A percentile compares a stretch with the other conserved stretches of the same genome.
phyloP scores from a whole-genome alignment of 2,797 vertebrate genomes.

The Acanthurus leucopareius region DNA sequence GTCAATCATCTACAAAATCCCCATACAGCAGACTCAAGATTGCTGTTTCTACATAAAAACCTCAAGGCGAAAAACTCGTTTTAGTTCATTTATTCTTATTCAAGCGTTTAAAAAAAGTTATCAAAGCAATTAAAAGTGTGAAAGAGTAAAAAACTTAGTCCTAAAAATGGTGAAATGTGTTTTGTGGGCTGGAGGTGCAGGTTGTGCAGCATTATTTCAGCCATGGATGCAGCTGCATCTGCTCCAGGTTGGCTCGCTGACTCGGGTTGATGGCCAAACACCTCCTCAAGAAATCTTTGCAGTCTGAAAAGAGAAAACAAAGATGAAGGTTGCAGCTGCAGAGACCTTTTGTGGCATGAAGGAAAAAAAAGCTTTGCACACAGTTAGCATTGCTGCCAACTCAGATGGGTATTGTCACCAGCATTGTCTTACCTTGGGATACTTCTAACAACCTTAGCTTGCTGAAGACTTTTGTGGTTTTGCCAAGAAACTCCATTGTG shows the following conservation, averaged over 20 bases:
- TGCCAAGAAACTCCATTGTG: not conserved
- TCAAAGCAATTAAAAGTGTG: too few species aligned
- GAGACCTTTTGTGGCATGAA: not conserved
- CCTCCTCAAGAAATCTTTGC: not conserved
- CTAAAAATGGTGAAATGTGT: too few species aligned
- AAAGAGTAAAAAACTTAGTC: too few species aligned
- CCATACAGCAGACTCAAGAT: too few species aligned
- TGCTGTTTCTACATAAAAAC: too few species aligned
- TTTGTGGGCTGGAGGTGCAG: too few species aligned
- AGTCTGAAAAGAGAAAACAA: not conserved
- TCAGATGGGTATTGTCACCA: not conserved
- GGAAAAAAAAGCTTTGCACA: not conserved
- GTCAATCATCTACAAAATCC: too few species aligned
- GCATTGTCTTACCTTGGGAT: not conserved
- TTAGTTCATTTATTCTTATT: too few species aligned
- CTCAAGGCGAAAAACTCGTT: too few species aligned
- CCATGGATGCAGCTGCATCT: constrained; percentile 9
- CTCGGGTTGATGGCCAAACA: not conserved
- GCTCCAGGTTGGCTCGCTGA: not conserved
- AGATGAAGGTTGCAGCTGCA: not conserved
- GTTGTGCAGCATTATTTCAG: not conserved
- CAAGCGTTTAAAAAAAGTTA: too few species aligned
- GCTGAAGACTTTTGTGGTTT: fast-evolving
- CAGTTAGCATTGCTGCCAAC: not conserved
- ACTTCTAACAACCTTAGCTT: not conserved